Evolutionary conservation across 2,888 invertebrate genomes (phyloP).

Genomic region (Ptychoptera albimana): DNA sequence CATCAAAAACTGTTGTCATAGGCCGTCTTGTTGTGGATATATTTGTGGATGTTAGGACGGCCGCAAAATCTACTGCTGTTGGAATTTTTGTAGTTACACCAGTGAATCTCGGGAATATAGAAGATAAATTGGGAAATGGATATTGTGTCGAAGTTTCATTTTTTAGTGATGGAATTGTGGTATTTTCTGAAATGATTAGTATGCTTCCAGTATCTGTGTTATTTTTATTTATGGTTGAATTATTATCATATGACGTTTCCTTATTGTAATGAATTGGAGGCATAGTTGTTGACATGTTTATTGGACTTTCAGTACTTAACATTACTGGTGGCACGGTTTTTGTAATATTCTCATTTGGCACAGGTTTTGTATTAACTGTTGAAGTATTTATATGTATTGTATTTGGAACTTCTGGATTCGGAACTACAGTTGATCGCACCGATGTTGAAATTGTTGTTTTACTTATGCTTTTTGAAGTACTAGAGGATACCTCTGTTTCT

Average conservation of each 20-base stretch:
- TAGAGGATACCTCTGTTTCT: slow-evolving; percentile 6
- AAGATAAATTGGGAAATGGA: neutral
- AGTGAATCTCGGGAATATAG: neutral
- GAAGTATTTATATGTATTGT: slow-evolving; percentile 11
- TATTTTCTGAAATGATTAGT: too few species aligned
- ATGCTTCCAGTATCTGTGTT: too few species aligned
- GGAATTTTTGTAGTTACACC: neutral
- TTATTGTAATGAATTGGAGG: neutral
- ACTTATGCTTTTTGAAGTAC: slow-evolving; percentile 23
- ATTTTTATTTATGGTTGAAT: too few species aligned
- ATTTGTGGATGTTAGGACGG: slow-evolving; percentile 8
- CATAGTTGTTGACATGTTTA: neutral
- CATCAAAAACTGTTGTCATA: slow-evolving; percentile 14
- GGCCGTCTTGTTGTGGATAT: slow-evolving; percentile 17
- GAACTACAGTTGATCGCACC: slow-evolving; percentile 24
- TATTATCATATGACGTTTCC: too few species aligned
- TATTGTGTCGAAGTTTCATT: neutral
- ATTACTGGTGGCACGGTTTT: neutral
- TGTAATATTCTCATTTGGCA: too few species aligned
- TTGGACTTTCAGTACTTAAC: neutral
- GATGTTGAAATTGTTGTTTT: slow-evolving; percentile 35
- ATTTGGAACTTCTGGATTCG: slow-evolving; percentile 8
- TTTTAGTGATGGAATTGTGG: neutral
- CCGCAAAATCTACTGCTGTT: neutral
- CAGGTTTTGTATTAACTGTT: neutral